Evolutionary conservation across 2,888 invertebrate species (phyloP), one percentile per base, ranked within the genome.

Genomic region (Zelleria hepariella): DNA sequence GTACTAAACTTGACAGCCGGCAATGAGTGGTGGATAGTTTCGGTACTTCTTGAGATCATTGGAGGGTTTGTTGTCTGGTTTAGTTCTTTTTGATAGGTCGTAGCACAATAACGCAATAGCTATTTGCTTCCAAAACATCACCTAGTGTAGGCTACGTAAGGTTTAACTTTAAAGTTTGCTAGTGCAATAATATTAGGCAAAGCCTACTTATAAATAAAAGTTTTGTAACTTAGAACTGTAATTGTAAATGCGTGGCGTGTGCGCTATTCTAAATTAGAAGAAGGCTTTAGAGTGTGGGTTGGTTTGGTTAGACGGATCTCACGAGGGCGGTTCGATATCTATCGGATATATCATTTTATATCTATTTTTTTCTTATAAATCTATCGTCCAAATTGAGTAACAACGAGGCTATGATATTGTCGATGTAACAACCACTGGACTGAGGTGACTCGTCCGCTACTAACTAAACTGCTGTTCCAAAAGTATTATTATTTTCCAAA

Each of bases 101-200:
- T 42, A 42, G 32, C 32, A 42, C 32, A 42, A 42, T 59, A 64
- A 64, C 59, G 60, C 61, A 60, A 32, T 26, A 26, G 64, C 63
- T 65, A 63, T 63, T 62, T 65, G 80, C 80, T 80, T 83, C 78
- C 78, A 75, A 75, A 77, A 78, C 77, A 78, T 81, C 78, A 78
- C 76, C 71, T 70, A 70, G 23, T 75, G 75, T 80, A 72, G 74
- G 78, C 77, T 75, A 76, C 25, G 77, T 78, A 73, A 58, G 51
- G 52, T 48, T 57, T 53, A 73, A 77, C 76, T 78, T 82, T 77
- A 81, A 82, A 83, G 75, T 82, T 77, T 77, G 74, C 78, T 81
- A 84, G 88, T 88, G 88, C 88, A 88, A 88, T 88, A 88, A 85
- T 79, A 42, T 42, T 71, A 74, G 88, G 88, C 88, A 85, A 85